Conservation (phyloP, 2,113 vertebrate genomes). For the Heterotis niloticus region DNA sequence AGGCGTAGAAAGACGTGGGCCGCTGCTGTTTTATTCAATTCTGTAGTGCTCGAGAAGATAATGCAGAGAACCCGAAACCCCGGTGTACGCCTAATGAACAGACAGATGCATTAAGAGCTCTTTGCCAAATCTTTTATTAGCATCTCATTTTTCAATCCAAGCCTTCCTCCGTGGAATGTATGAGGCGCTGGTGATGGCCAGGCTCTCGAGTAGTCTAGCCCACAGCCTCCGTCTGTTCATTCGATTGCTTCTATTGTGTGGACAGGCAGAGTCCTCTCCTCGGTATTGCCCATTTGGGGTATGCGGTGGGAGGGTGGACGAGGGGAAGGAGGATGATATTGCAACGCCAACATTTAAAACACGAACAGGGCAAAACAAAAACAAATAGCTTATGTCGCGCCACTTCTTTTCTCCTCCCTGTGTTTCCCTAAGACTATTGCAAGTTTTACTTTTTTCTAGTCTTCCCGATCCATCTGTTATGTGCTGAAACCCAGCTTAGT, state of each 20-base stretch:
- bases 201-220: slow-evolving; percentile 28
- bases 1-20: not conserved
- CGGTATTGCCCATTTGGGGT: slow-evolving; percentile 11
- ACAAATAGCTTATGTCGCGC: not conserved
- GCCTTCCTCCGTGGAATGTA: slow-evolving; percentile 18
- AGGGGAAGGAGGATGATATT: not conserved
- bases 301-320: not conserved
- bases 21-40: slow-evolving; percentile 18
- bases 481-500: not conserved
- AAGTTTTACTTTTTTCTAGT: not conserved
- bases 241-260: slow-evolving; percentile 2
- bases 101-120: slow-evolving; percentile 50
- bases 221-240: slow-evolving; percentile 7
- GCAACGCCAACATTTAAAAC: not conserved
- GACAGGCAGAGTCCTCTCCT: slow-evolving; percentile 9
- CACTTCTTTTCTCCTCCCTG: not conserved
- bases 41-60: slow-evolving; percentile 14
- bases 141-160: slow-evolving; percentile 48
- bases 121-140: slow-evolving; percentile 56
- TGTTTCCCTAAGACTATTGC: not conserved
- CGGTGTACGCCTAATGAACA: slow-evolving; percentile 38
- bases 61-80: slow-evolving; percentile 24
- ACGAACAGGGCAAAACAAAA: not conserved
- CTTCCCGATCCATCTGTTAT: not conserved
- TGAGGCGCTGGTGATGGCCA: slow-evolving; percentile 26